Evolutionary conservation across 2,797 vertebrate species (phyloP).

Genomic region (Scleropages formosus): DNA sequence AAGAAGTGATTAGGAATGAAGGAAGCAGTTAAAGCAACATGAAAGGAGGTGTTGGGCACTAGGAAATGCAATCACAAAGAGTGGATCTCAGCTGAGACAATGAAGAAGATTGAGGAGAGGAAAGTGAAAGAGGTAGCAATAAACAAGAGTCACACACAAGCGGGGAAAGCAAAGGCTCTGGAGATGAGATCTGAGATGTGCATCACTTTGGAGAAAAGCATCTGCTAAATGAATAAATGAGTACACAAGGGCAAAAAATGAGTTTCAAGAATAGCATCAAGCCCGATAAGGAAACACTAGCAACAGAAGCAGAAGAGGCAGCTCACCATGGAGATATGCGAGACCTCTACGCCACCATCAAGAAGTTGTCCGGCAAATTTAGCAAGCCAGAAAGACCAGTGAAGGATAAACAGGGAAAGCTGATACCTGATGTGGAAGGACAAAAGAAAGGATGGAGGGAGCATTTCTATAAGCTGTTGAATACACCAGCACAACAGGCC

Average conservation of each 20-base stretch:
- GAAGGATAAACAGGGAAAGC: constrained; percentile 23
- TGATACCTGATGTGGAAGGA: constrained; percentile 4
- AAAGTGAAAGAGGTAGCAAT: constrained; percentile 17
- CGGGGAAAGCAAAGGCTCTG: constrained; percentile 4
- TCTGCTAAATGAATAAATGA: too few relatives aligned
- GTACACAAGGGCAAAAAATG: too few relatives aligned
- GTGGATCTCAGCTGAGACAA: too few relatives aligned
- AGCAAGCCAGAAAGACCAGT: constrained; percentile 31
- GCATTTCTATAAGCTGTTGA: constrained; percentile 31
- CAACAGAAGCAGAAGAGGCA: too few relatives aligned
- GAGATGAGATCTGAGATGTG: too few relatives aligned
- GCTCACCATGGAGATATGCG: too few relatives aligned
- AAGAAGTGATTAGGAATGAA: not conserved
- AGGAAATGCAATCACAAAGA: too few relatives aligned
- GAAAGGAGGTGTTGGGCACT: constrained; percentile 6
- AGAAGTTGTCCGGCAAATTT: too few relatives aligned
- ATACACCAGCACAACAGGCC: constrained; percentile 22
- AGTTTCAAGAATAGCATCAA: too few relatives aligned
- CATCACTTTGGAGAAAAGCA: too few relatives aligned
- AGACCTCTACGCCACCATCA: too few relatives aligned
- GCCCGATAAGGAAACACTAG: too few relatives aligned
- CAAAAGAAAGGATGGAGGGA: constrained; percentile 34
- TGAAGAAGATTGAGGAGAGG: constrained; percentile 2
- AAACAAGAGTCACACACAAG: constrained; percentile 17
- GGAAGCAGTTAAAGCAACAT: not conserved